Evolutionary conservation across 2,888 invertebrate genomes (phyloP).

Genomic region (Leucophora obtusa): DNA sequence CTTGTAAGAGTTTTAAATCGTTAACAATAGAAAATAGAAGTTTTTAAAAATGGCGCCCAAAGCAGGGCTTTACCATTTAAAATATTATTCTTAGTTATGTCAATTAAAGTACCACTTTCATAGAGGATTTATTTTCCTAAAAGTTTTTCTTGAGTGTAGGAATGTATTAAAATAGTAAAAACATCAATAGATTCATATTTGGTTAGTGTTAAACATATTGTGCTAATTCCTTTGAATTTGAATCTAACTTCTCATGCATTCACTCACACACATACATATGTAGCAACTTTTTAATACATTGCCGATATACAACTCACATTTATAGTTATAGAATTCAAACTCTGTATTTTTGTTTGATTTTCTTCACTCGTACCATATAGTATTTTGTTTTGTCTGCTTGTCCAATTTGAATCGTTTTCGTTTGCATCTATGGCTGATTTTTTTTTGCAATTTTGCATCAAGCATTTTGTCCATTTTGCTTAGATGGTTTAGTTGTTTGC

Average conservation of each 20-base stretch:
- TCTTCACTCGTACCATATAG: neutral
- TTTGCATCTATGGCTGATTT: neutral
- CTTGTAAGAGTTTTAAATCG: no score
- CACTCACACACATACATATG: neutral
- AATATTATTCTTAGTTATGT: no score
- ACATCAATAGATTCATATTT: conserved; percentile 23
- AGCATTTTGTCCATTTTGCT: conserved; percentile 46
- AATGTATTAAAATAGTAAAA: neutral
- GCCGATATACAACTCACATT: no score
- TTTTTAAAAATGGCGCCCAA: no score
- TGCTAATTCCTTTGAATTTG: conserved; percentile 51
- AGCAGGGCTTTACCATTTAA: no score
- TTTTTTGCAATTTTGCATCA: conserved; percentile 33
- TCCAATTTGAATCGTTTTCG: conserved; percentile 55
- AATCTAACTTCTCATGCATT: conserved; percentile 29
- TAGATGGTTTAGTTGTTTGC: conserved; percentile 38
- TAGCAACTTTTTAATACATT: no score
- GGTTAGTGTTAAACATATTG: conserved; percentile 39
- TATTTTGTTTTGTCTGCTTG: conserved; percentile 42
- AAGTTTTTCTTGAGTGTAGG: no score
- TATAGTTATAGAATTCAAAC: neutral
- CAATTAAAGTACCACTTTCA: no score
- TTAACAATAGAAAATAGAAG: no score
- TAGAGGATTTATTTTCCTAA: no score
- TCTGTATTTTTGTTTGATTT: conserved; percentile 13